Evolutionary conservation across 2,888 invertebrate genomes (phyloP), one percentile per base, ranked within the genome.

Genomic region (Andrena hattorfiana): DNA sequence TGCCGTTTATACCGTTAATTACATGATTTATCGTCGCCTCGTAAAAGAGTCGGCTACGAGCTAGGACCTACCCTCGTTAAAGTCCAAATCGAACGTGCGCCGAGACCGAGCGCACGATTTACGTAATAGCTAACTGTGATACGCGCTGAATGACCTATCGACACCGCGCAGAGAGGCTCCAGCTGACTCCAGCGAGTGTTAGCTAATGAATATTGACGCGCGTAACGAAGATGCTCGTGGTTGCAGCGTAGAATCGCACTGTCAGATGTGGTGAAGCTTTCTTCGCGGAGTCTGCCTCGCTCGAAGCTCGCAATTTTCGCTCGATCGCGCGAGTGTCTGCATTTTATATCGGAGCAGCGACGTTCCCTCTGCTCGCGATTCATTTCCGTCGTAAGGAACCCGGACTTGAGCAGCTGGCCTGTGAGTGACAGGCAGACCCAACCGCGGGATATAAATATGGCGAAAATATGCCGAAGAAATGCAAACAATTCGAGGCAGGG

Each of bases 391-490:
- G 71, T 77, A 70, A 87, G 77, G 49, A 78, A 59, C 78, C 20
- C 63, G 49, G 48, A 30, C 60, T 64, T 64, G 70, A 81, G 74
- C 86, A 83, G 85, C 81, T 75, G 84, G 56, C 85, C 89, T 91
- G 92, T 90, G 91, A 91, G 80, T 92, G 91, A 92, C 92, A 89
- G 89, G 84, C 75, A 62, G 63, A 59, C 77, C 81, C 70, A 83
- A 83, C 81, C 72, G 76, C 81, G 76, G 74, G 88, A 91, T 92
- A 94, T 93, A 94, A 93, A 93, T 93, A 92, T 92, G 91, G 88
- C 90, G 89, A 89, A 87, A 92, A 91, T 92, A 91, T 91, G 92
- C 85, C 85, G 86, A 89, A 90, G 91, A 92, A 92, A 93, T 91
- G 93, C 92, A 91, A 92, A 92, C 93, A 91, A 92, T 93, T 92